Base-by-base conservation (phyloP, 1,140 invertebrate genomes). In the Drosophila dunni region DNA sequence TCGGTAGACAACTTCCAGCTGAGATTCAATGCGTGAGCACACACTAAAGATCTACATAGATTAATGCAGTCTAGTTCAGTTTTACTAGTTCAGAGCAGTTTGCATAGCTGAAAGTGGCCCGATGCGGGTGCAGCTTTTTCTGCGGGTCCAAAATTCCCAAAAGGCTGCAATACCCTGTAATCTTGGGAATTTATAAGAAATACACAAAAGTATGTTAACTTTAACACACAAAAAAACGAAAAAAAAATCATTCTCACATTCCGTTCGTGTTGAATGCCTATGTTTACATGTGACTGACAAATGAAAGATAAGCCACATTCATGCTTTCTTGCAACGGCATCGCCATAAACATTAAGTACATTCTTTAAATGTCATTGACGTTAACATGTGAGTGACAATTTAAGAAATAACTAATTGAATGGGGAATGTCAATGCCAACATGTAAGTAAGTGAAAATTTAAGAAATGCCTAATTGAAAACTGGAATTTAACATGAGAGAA, bases 71-170 rank as follows among this genome's bases (percentile, higher is more conserved):
- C 60, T 60, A 38, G 7, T 63, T 40, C 60, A 9, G 44, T 45
- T 51, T 38, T 34, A 20, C 17, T 20, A 67, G 44, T 42, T n/a
- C 17, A 40, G n/a, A 34, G 8, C 42, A 36, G 7, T 6, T 20
- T 46, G 29, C 42, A 44, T 15, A 29, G 24, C 2, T 29, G 24
- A 29, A 29, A 29, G 24, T 29, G 24, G 13, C 9, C 40, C 44
- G 24, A 67, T 73, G 70, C 70, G 70, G 70, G 70, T 73, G 70
- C 63, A 34, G 15, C 34, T 36, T 15, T 40, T 15, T 40, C 34
- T 40, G 36, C 36, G 53, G 36, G 34, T 20, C 9, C 4, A 20
- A 40, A 3, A 13, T 0, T 0, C 1, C 8, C 44, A 13, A 6
- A 54, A 13, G 10, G 46, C 44, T 10, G 20, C 1, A 7, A 48